These are phyloP conservation scores for Cinclus cinclus DNA, from an alignment of 2,113 vertebrate genomes.

Conservation along the genomic window DNA sequence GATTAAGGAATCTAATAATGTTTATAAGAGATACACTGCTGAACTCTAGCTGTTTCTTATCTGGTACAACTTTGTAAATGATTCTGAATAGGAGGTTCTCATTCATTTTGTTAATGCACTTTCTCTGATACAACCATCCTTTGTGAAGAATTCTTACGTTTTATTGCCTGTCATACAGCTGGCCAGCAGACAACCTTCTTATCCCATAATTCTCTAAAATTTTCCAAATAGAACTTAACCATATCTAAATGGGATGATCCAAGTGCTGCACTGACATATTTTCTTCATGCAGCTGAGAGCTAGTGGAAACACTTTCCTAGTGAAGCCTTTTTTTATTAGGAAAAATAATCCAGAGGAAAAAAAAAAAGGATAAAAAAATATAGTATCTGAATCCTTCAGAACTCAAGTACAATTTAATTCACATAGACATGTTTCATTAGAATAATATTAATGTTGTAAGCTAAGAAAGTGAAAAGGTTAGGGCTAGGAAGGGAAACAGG, in stretches of 20 bases:
- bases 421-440: not conserved
- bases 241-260: constrained; percentile 38
- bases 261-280: constrained; percentile 6
- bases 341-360: not conserved
- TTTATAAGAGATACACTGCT: not conserved
- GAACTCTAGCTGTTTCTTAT: constrained; percentile 18
- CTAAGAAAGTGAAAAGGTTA: not conserved
- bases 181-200: constrained; percentile 42
- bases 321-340: not conserved
- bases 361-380: not conserved
- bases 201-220: constrained; percentile 28
- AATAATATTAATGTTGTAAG: not conserved
- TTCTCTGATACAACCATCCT: not conserved
- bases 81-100: not conserved
- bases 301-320: not conserved
- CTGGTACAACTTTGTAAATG: constrained; percentile 9
- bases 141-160: constrained; percentile 22
- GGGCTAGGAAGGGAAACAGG: not conserved
- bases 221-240: not conserved
- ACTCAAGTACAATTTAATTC: not conserved
- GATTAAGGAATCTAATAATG: constrained; percentile 13
- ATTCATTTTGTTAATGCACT: not conserved
- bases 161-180: constrained; percentile 24
- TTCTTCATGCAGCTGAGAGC: not conserved
- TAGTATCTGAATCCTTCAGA: not conserved